Evolutionary conservation across 92 coral and sea anemone species (phyloP), one percentile per base, ranked within the genome.

Genomic region (Epizoanthus stellaris): DNA sequence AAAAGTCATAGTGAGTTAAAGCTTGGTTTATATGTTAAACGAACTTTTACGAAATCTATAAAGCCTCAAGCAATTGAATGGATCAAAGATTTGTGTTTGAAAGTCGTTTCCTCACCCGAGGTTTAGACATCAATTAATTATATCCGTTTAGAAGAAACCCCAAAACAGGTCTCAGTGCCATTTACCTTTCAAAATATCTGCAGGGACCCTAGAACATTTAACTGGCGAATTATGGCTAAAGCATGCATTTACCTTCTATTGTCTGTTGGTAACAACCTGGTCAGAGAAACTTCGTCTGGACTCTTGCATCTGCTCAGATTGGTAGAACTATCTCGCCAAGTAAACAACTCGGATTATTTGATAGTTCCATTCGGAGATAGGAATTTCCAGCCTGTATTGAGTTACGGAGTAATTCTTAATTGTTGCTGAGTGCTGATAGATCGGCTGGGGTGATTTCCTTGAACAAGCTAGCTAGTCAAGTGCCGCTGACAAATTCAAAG

Each of bases 401-500:
- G 53, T 79, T 79, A 79, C 83, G 83, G 61, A 63, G 34, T 79
- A 77, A 79, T 21, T 63, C 34, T 21, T 79, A 63, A 45, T 79
- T 79, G 40, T 54, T 40, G 72, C 83, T 79, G 83, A 64, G 83
- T 79, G 83, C 58, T 79, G 83, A 79, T 70, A 62, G 83, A 63
- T 79, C 43, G 20, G 64, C 39, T 43, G 61, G 42, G 61, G 45
- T 59, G 23, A 70, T 79, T 79, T 63, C 53, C 67, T 43, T 9
- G 70, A 79, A 63, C 82, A 61, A 42, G 72, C 64, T 11, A 70
- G 59, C 45, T 17, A 58, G 16, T 63, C 42, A 45, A 63, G 83
- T 3, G 21, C 49, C 65, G 83, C 59, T 79, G 83, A 79, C 71
- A 79, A 62, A 70, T 62, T 77, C 57, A 77, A 61, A 77, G 82